Evolutionary conservation across 2,113 vertebrate species (phyloP), one percentile per base, ranked within the genome.

Genomic region (Myodes glareolus): DNA sequence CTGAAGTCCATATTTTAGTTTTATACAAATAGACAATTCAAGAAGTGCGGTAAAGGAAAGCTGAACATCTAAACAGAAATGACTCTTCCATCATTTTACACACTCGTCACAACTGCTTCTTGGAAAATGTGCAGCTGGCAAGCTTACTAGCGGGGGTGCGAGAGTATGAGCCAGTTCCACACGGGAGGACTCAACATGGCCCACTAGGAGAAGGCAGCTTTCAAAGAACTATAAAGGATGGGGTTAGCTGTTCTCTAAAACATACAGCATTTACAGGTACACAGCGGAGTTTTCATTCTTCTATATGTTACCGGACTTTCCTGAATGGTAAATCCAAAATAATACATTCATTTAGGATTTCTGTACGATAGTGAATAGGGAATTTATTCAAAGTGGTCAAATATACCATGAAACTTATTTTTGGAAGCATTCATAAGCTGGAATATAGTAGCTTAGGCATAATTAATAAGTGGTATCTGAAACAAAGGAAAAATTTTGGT

Each of bases 381-480:
- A 95, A 8, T 29, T 76, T 78, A 92, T 75, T 88, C 1, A 93
- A 81, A 78, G 39, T 82, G 11, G 63, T 19, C 94, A 95, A 89
- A 77, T 23, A 70, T 1, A 88, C 70, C 29, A 91, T 31, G 76
- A 90, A 52, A 88, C 33, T 50, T 77, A 90, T 92, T 90, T 81
- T 70, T 94, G 55, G 29, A 92, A 92, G 61, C n/a, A 91, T 77
- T 86, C 96, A 45, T 92, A 89, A 73, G 4, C n/a, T 58, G 10
- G 36, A 95, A 93, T 31, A 72, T 68, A 73, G 47, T 42, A 87
- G 76, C 50, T 21, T 81, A 63, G 11, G 5, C 55, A 67, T 61
- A 93, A 91, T 88, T 92, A 87, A 91, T 95, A 97, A 88, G 36
- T 72, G 39, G 25, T 67, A 21, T 89, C n/a, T 92, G 88, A 96